phyloP scores from a whole-genome alignment of 1,140 invertebrate species.

The Babylonia areolata region DNA sequence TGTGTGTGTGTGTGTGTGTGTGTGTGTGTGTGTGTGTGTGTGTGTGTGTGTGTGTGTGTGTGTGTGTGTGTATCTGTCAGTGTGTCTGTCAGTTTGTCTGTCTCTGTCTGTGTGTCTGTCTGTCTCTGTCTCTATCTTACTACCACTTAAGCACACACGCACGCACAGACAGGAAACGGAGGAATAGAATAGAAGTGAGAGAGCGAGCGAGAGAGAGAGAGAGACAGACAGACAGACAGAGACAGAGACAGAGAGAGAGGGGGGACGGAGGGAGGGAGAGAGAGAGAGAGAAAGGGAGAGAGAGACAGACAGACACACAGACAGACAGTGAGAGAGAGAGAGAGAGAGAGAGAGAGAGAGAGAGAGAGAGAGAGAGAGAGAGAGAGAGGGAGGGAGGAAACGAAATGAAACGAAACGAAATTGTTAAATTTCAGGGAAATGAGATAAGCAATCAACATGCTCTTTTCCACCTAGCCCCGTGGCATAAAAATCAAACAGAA shows the following conservation, averaged over 20 bases:
- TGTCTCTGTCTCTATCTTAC: neutral
- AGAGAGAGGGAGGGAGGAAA: too few relatives aligned
- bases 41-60: neutral
- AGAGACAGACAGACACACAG: neutral
- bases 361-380: too few relatives aligned
- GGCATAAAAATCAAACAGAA: too few relatives aligned
- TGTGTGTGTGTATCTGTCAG: neutral
- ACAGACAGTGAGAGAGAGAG: neutral
- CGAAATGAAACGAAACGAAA: too few relatives aligned
- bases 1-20: neutral
- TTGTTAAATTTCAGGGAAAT: too few relatives aligned
- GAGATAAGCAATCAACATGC: too few relatives aligned
- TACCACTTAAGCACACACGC: too few relatives aligned
- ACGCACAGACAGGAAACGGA: too few relatives aligned
- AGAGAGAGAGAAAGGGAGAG: too few relatives aligned
- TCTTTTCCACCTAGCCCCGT: too few relatives aligned
- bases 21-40: conserved; percentile 7
- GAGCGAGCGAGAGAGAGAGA: neutral
- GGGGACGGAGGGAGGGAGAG: neutral
- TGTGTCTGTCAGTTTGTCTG: neutral
- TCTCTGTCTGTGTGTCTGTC: neutral
- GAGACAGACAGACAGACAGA: neutral
- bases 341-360: too few relatives aligned
- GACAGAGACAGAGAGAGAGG: too few relatives aligned
- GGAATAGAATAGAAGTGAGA: neutral